Base-by-base conservation (phyloP, 2,888 invertebrate species). In the Clepsis dumicolana region DNA sequence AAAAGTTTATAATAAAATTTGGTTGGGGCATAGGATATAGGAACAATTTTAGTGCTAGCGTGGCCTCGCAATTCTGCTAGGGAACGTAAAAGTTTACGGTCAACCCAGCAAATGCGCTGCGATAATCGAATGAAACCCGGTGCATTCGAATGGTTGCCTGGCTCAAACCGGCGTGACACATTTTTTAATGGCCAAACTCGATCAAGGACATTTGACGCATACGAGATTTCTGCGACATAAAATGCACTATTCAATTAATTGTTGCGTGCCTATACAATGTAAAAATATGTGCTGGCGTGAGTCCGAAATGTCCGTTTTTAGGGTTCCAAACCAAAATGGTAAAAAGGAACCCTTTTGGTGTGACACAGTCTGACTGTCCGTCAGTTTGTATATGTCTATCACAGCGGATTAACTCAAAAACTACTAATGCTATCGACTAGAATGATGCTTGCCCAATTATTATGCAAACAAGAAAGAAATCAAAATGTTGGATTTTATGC, bases 1-100 rank as follows among this genome's bases (percentile, higher is more conserved):
- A 73, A 81, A 80, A 76, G 74, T 73, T 73, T 65, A 27, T 44
- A 77, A 77, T 78, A 75, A 73, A 75, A 77, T 80, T 81, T 77
- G 73, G 48, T 21, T 21, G 48, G 48, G 1, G 8, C 44, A 18
- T 18, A 44, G 18, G 44, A n/a, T 44, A 10, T 35, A 21, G 21
- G 72, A 77, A 75, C 77, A 78, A 73, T 76, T 76, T 76, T 73
- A 75, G 71, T 75, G 73, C 71, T 70, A 66, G 74, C 72, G 70
- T 68, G 66, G 72, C 66, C 65, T 65, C 50, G 72, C 77, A 80
- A 81, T 80, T 73, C 74, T 71, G 69, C 70, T 56, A 68, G 68
- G 64, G 73, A 60, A 73, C 79, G 75, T 83, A 80, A 85, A 84
- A 83, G 73, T 82, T 81, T 79, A 85, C 76, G 76, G 75, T 76